Percentiles rank a stretch among this genome's conserved stretches.
phyloP scores from a whole-genome alignment of 2,113 vertebrate genomes.

The Raphicerus campestris region DNA sequence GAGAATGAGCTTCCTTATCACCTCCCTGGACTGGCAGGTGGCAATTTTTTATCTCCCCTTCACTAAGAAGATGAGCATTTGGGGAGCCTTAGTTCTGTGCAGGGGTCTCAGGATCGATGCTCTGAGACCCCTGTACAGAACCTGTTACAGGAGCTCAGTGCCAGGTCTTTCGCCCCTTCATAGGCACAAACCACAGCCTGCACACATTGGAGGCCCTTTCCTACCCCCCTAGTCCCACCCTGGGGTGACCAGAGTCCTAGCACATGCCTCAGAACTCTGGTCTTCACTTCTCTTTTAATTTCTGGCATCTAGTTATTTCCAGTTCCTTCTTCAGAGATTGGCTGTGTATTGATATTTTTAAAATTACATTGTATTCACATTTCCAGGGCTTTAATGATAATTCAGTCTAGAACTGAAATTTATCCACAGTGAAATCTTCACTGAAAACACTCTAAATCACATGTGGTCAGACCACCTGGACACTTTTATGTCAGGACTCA shows the following conservation, averaged over 20 bases:
- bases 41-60: background rate
- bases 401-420: constrained; percentile 5
- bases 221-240: background rate
- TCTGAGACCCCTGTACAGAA: background rate
- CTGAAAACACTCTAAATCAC: background rate
- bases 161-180: background rate
- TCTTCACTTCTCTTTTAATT: background rate
- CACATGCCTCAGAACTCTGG: background rate
- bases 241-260: background rate
- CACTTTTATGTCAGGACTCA: background rate
- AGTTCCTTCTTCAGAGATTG: background rate
- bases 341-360: background rate
- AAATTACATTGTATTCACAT: background rate
- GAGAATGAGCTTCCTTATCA: background rate
- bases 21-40: background rate
- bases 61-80: background rate
- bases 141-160: background rate
- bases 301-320: constrained; percentile 16
- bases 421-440: constrained; percentile 3
- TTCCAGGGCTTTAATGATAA: constrained; percentile 13
- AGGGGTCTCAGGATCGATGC: background rate
- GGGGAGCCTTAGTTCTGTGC: background rate
- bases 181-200: background rate
- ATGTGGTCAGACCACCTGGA: background rate
- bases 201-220: background rate